These are phyloP conservation scores for Drosophila santomea DNA, from an alignment of 1,140 invertebrate genomes.

Conservation along the genomic window DNA sequence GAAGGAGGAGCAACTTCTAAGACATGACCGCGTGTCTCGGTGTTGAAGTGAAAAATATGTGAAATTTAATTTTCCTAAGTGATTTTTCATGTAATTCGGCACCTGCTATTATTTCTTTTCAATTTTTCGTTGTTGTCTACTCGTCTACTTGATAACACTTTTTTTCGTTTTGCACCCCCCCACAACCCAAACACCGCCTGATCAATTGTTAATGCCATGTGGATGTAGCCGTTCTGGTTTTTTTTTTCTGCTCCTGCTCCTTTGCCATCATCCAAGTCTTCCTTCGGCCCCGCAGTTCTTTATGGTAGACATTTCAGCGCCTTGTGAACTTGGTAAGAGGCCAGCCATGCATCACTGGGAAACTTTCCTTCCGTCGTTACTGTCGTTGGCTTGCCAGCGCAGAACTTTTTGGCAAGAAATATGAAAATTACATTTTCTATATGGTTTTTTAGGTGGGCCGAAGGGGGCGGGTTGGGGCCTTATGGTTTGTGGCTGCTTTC, in stretches of 20 bases:
- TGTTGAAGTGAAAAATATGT: slow-evolving; percentile 82
- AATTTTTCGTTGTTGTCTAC: slow-evolving; percentile 56
- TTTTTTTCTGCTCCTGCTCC: neutral
- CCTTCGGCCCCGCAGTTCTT: slow-evolving; percentile 1
- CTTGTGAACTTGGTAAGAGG: slow-evolving; percentile 70
- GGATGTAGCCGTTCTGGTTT: slow-evolving; percentile 53
- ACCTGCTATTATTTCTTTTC: slow-evolving; percentile 82
- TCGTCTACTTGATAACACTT: slow-evolving; percentile 59
- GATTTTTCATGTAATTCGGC: slow-evolving; percentile 83
- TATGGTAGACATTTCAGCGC: slow-evolving; percentile 62
- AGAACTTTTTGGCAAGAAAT: slow-evolving; percentile 64
- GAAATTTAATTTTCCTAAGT: slow-evolving; percentile 83
- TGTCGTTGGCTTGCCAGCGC: slow-evolving; percentile 62
- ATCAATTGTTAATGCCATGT: slow-evolving; percentile 80
- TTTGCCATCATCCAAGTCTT: neutral
- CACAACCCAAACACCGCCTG: slow-evolving; percentile 9
- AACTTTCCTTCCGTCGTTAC: slow-evolving; percentile 57
- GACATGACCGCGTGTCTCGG: slow-evolving; percentile 57
- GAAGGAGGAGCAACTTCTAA: slow-evolving; percentile 54
- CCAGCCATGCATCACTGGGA: slow-evolving; percentile 71
- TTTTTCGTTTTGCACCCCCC: slow-evolving; percentile 36
- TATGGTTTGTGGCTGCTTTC: slow-evolving; percentile 38
- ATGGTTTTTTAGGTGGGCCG: slow-evolving; percentile 10
- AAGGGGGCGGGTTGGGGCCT: neutral
- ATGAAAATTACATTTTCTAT: slow-evolving; percentile 66